phyloP scores from a whole-genome alignment of 2,888 invertebrate genomes.

The Cylloceria caligata region DNA sequence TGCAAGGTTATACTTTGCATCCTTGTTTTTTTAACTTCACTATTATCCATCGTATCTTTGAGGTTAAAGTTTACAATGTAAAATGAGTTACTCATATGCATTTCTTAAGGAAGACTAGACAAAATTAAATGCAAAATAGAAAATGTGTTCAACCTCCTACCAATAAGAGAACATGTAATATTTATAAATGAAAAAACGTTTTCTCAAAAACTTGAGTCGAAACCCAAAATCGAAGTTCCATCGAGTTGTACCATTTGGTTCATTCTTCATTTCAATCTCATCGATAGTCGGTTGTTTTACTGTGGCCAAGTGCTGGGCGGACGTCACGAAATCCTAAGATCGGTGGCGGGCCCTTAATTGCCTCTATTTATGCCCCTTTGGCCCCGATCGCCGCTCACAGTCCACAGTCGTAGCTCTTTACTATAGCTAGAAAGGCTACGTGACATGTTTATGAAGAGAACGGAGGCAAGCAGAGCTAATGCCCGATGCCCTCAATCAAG shows the following conservation, averaged over 20 bases:
- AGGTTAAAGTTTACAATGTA: no score
- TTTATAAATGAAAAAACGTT: no score
- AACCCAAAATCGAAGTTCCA: neutral
- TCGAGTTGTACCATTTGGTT: neutral
- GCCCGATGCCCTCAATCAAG: constrained; percentile 82
- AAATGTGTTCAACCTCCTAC: no score
- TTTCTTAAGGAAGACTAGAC: no score
- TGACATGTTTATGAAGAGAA: constrained; percentile 83
- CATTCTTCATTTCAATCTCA: constrained; percentile 27
- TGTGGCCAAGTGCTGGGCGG: constrained; percentile 29
- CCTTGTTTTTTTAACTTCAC: no score
- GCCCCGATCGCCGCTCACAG: constrained; percentile 74
- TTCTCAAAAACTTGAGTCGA: neutral
- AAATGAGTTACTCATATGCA: no score
- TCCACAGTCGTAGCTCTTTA: constrained; percentile 32
- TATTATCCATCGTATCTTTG: no score
- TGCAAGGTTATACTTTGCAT: no score
- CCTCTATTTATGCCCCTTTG: constrained; percentile 84
- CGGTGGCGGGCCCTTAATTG: constrained; percentile 78
- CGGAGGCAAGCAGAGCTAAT: constrained; percentile 75
- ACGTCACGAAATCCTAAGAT: constrained; percentile 60
- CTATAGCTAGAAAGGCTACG: constrained; percentile 74
- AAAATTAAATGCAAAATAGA: no score
- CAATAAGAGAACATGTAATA: no score
- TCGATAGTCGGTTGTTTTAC: constrained; percentile 55